Evolutionary conservation across 1,140 invertebrate species (phyloP).

Genomic region (Lordiphosa stackelbergi): DNA sequence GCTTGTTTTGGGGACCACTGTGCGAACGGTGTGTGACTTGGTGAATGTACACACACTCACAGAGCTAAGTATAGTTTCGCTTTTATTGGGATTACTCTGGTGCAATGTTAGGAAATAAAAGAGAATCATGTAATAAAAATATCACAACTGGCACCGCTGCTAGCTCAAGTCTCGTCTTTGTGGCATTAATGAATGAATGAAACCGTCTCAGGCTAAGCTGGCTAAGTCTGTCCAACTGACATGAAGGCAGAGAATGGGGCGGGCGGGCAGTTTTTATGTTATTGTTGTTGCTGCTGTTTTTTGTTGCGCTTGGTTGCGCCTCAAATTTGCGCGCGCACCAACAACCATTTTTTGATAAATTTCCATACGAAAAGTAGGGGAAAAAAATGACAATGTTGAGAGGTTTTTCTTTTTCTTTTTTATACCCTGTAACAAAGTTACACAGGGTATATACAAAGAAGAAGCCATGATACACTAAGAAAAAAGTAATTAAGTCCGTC

Average conservation of each 20-base stretch:
- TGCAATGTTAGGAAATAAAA: conserved; percentile 43
- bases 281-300: conserved; percentile 30
- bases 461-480: no score
- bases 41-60: not conserved
- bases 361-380: conserved; percentile 58
- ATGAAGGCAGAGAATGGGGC: conserved; percentile 29
- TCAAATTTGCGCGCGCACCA: conserved; percentile 54
- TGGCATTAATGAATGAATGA: conserved; percentile 65
- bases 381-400: conserved; percentile 67
- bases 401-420: conserved; percentile 59
- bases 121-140: conserved; percentile 65
- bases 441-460: no score
- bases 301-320: conserved; percentile 48
- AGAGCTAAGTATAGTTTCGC: no score
- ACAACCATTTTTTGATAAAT: conserved; percentile 49
- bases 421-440: not conserved
- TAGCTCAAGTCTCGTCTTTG: conserved; percentile 28
- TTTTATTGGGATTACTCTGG: conserved; percentile 62
- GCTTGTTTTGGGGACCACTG: conserved; percentile 36
- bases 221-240: conserved; percentile 33
- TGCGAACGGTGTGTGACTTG: conserved; percentile 10
- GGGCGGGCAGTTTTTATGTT: conserved; percentile 19
- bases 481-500: no score
- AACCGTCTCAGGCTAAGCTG: conserved; percentile 49
- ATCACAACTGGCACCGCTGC: conserved; percentile 44